phyloP scores from a whole-genome alignment of 2,797 vertebrate genomes.

The Eulemur rubriventer region DNA sequence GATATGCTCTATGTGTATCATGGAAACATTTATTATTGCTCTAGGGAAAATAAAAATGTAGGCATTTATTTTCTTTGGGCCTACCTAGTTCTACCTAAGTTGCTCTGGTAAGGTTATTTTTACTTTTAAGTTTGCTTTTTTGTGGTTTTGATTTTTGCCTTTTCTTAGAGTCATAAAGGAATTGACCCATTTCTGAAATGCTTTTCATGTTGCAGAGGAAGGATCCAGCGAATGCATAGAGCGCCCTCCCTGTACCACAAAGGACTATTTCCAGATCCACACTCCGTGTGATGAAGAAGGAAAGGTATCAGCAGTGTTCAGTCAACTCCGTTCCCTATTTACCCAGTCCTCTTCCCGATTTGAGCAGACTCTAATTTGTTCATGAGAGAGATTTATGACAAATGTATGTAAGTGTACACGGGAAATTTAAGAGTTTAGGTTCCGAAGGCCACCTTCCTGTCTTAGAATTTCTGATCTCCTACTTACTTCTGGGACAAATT shows the following conservation, averaged over 20 bases:
- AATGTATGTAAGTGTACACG: neutral
- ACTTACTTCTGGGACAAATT: neutral
- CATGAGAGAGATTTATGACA: neutral
- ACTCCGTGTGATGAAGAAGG: conserved; percentile 93
- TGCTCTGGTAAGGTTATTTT: neutral
- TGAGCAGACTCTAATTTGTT: neutral
- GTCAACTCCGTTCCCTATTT: neutral
- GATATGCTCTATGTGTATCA: neutral
- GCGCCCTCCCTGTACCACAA: conserved; percentile 92
- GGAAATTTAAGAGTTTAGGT: neutral
- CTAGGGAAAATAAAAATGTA: neutral
- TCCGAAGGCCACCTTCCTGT: neutral
- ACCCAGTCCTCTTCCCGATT: neutral
- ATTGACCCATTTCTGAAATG: conserved; percentile 10
- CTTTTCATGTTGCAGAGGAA: conserved; percentile 88
- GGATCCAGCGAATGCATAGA: conserved; percentile 90
- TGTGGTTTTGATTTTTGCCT: neutral
- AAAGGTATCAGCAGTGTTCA: conserved; percentile 88
- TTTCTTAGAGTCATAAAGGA: neutral
- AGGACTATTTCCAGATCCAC: conserved; percentile 97
- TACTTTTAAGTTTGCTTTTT: neutral
- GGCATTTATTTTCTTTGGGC: neutral
- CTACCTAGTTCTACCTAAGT: neutral
- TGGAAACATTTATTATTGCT: neutral
- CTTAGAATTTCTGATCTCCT: neutral